Percentiles rank a stretch among this genome's conserved stretches.
Conservation (phyloP, 1,140 invertebrate genomes). For the Patella vulgata region DNA sequence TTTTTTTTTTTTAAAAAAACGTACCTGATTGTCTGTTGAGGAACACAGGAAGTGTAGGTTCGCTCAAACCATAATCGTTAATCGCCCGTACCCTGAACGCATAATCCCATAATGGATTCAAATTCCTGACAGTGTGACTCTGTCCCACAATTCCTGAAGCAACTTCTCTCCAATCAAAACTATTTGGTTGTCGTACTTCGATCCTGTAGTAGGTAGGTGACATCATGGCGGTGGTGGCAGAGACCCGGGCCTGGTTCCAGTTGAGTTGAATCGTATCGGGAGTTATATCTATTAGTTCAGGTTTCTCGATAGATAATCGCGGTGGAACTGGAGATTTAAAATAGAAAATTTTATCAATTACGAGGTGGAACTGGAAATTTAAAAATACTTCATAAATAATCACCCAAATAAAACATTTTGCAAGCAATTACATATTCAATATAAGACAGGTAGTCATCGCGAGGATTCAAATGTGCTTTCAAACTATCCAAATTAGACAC, state of each 20-base stretch:
- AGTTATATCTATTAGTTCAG: conserved; percentile 39
- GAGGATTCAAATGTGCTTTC: not conserved
- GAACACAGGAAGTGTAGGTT: conserved; percentile 80
- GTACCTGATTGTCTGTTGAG: conserved; percentile 54
- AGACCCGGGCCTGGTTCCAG: conserved; percentile 53
- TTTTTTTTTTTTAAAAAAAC: conserved; percentile 4
- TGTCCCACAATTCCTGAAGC: conserved; percentile 36
- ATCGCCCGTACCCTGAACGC: conserved; percentile 97
- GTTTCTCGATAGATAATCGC: conserved; percentile 54
- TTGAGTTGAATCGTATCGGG: conserved; percentile 41
- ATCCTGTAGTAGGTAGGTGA: conserved; percentile 52
- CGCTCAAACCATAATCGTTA: conserved; percentile 95
- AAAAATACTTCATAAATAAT: not conserved
- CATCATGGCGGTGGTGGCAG: conserved; percentile 37
- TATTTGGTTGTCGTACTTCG: conserved; percentile 44
- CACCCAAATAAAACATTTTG: not conserved
- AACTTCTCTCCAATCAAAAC: conserved; percentile 56
- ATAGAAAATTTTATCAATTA: too few relatives aligned
- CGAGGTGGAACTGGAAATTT: not conserved
- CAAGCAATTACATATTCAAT: not conserved
- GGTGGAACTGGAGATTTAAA: conserved; percentile 51
- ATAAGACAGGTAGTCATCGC: too few relatives aligned
- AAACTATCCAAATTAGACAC: too few relatives aligned
- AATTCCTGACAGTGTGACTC: conserved; percentile 39
- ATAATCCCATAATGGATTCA: conserved; percentile 80